Conservation (phyloP, 2,797 vertebrate genomes). For the Rhynchotus rufescens region DNA sequence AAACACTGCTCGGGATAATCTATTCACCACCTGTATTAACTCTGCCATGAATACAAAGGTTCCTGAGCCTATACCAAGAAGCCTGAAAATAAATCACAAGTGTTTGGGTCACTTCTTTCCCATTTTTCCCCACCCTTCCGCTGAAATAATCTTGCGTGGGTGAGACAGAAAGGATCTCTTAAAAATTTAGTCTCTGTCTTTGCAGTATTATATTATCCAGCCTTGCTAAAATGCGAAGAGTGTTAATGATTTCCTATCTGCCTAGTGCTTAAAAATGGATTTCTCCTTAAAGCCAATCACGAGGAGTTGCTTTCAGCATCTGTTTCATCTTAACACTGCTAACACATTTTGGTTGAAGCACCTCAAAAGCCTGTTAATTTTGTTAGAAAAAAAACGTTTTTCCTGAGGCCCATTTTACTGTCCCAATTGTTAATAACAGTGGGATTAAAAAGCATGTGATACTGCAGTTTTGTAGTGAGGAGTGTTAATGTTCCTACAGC, state of each 20-base stretch:
- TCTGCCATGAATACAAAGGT: background rate
- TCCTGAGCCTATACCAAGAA: background rate
- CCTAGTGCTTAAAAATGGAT: background rate
- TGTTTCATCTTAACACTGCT: constrained; percentile 22
- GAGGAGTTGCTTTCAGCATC: constrained; percentile 40
- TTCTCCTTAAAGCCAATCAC: constrained; percentile 11
- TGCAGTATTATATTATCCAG: background rate
- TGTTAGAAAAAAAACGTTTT: background rate
- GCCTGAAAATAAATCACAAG: background rate
- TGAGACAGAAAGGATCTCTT: background rate
- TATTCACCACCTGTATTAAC: constrained; percentile 30
- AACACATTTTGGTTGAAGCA: constrained; percentile 17
- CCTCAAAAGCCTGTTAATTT: constrained; percentile 20
- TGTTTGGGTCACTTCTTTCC: background rate
- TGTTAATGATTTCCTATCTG: constrained; percentile 46
- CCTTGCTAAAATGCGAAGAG: background rate
- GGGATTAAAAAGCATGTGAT: background rate
- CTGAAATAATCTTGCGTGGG: background rate
- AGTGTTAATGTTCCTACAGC: background rate
- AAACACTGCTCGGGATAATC: background rate
- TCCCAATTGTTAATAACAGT: background rate
- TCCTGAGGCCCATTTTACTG: constrained; percentile 21
- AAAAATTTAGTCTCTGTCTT: background rate
- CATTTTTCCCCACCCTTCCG: background rate
- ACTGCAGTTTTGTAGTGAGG: background rate